Percentiles rank a stretch among this genome's conserved stretches.
Conservation (phyloP, 2,113 vertebrate genomes). For the Girardinichthys multiradiatus region DNA sequence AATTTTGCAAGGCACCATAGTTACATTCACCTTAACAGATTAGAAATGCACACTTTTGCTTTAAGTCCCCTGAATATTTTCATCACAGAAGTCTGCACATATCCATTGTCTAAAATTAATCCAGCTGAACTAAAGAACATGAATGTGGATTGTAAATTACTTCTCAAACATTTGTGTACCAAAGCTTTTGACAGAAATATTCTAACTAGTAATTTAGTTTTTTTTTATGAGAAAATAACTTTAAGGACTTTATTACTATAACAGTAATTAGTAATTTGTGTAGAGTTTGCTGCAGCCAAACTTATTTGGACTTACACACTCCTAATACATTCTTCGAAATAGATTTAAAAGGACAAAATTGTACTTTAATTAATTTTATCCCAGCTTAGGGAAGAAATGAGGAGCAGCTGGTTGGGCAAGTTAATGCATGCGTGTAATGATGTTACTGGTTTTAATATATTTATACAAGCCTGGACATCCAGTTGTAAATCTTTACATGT, state of each 20-base stretch:
- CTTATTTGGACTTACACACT: not conserved
- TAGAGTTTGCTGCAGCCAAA: not conserved
- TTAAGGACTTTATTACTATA: not conserved
- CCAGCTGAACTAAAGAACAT: too few species aligned
- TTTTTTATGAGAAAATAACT: not conserved
- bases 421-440: conserved; percentile 1
- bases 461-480: conserved; percentile 20
- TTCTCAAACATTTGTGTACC: too few species aligned
- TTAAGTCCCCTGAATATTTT: conserved; percentile 10
- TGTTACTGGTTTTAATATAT: conserved; percentile 30
- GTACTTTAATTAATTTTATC: conserved; percentile 1
- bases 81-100: too few species aligned
- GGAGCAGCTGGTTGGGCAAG: conserved; percentile 3
- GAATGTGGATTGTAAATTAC: too few species aligned
- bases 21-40: not conserved
- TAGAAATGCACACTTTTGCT: not conserved
- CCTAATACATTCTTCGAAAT: not conserved
- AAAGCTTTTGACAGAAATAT: too few species aligned
- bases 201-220: too few species aligned
- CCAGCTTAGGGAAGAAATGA: not conserved
- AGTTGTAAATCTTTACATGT: conserved; percentile 36
- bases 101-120: too few species aligned
- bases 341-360: conserved; percentile 13
- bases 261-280: not conserved
- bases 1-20: too few species aligned